Conservation (phyloP, 2,888 invertebrate genomes). For the Entomobrya proxima region DNA sequence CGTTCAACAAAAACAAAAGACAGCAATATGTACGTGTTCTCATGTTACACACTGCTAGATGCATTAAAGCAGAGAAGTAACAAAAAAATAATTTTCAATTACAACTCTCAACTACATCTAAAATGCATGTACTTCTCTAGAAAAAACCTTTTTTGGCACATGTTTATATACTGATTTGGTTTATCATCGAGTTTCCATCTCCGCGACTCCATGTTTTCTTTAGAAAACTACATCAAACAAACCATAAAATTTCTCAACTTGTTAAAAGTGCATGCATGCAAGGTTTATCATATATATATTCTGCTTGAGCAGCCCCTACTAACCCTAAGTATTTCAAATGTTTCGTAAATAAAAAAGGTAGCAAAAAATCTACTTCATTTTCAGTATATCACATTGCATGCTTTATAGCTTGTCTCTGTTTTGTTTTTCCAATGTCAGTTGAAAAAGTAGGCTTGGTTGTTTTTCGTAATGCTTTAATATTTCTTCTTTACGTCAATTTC, state of each 20-base stretch:
- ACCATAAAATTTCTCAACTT: slow-evolving; percentile 15
- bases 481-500: no score
- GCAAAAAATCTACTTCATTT: not conserved
- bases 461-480: not conserved
- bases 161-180: not conserved
- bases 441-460: not conserved
- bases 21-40: no score
- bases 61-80: not conserved
- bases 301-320: not conserved
- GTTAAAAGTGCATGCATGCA: not conserved
- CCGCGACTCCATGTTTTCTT: not conserved
- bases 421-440: not conserved
- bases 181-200: not conserved
- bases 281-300: not conserved
- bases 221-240: slow-evolving; percentile 19
- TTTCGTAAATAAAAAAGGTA: not conserved
- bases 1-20: not conserved
- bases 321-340: not conserved
- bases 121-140: not conserved
- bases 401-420: not conserved
- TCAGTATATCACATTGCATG: not conserved
- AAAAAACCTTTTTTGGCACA: slow-evolving; percentile 40
- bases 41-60: no score
- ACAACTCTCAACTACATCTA: not conserved
- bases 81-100: not conserved